Evolutionary conservation across 2,797 vertebrate species (phyloP).

Genomic region (Peromyscus aztecus): DNA sequence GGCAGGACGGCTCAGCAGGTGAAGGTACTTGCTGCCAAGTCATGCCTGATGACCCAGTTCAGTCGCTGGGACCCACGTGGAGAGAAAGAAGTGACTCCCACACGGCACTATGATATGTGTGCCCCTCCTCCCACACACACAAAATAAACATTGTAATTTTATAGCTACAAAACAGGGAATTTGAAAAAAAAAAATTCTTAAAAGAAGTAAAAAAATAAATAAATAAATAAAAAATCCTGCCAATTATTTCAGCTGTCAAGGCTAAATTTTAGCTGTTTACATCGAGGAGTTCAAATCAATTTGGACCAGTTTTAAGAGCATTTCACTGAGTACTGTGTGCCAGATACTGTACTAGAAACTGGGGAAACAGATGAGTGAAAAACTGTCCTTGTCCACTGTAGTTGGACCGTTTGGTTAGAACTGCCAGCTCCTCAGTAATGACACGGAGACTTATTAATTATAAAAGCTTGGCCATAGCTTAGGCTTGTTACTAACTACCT

Average conservation of each 20-base stretch:
- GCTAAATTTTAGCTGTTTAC: conserved; percentile 44
- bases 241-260: background rate
- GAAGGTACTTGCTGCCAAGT: background rate
- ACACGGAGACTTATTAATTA: background rate
- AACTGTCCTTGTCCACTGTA: background rate
- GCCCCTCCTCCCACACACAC: background rate
- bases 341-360: background rate
- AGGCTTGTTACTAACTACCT: background rate
- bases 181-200: conserved; percentile 49
- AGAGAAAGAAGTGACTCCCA: background rate
- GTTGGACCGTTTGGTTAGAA: background rate
- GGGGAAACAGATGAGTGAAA: background rate
- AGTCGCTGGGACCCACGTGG: background rate
- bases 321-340: background rate
- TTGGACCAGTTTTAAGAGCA: background rate
- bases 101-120: background rate
- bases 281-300: conserved; percentile 39
- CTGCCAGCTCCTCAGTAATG: background rate
- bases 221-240: background rate
- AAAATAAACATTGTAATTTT: background rate
- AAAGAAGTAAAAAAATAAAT: background rate
- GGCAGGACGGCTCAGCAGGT: background rate
- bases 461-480: background rate
- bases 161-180: conserved; percentile 52
- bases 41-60: background rate